Conservation (phyloP, 2,113 vertebrate genomes). For the Thinocorus orbignyianus region DNA sequence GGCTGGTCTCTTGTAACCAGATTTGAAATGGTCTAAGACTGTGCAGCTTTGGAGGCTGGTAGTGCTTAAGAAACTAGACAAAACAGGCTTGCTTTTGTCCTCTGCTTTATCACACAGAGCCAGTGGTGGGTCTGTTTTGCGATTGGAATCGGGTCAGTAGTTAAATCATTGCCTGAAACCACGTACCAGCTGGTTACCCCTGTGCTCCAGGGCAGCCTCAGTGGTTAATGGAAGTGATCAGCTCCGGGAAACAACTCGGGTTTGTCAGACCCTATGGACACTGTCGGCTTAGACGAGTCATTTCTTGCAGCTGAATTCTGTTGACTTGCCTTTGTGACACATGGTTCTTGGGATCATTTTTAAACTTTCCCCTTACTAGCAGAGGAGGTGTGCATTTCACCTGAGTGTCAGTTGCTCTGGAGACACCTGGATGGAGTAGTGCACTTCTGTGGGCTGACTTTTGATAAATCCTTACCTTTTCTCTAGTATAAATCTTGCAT, state of each 20-base stretch:
- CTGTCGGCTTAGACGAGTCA: background rate
- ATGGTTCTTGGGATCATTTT: background rate
- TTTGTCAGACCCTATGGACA: background rate
- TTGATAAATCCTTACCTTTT: background rate
- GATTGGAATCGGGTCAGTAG: background rate
- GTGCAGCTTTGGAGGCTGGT: background rate
- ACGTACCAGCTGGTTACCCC: accelerated
- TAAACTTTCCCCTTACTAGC: background rate
- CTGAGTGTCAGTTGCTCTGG: background rate
- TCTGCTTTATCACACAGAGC: background rate
- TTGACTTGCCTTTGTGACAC: background rate
- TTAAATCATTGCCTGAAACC: background rate
- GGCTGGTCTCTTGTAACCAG: background rate
- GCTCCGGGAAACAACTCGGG: background rate
- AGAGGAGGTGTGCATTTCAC: background rate
- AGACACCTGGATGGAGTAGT: background rate
- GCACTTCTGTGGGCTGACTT: background rate
- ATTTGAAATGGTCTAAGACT: background rate
- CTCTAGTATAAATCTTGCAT: background rate
- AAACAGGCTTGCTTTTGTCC: background rate
- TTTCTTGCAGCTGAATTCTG: background rate
- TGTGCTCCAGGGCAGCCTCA: background rate
- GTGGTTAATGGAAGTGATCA: background rate
- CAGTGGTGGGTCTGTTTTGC: background rate
- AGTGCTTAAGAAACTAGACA: background rate